Conservation (phyloP, 2,113 vertebrate species). For the Electrona antarctica region DNA sequence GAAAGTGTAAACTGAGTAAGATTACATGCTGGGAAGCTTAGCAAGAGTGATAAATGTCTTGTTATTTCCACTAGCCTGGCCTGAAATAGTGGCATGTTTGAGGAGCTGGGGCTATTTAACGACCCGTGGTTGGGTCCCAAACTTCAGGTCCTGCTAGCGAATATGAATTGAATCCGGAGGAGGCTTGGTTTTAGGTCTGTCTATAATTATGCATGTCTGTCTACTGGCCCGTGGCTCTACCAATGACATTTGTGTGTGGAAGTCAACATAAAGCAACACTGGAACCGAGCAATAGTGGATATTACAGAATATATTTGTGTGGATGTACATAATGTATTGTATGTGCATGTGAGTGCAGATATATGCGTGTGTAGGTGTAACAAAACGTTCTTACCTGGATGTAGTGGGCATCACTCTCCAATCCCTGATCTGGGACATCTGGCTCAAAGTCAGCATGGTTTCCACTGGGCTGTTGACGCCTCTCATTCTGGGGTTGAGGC, state of each 20-base stretch:
- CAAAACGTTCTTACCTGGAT: slow-evolving; percentile 62
- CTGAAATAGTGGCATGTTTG: slow-evolving; percentile 17
- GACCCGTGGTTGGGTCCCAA: slow-evolving; percentile 34
- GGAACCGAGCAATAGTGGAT: slow-evolving; percentile 2
- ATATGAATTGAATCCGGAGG: slow-evolving; percentile 35
- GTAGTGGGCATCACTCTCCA: slow-evolving; percentile 39
- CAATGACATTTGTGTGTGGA: slow-evolving; percentile 39
- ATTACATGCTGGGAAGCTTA: slow-evolving; percentile 35
- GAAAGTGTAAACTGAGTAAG: slow-evolving; percentile 50
- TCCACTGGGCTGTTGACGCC: slow-evolving; percentile 59
- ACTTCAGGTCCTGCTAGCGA: slow-evolving; percentile 29
- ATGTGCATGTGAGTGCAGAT: not conserved
- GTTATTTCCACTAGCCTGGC: slow-evolving; percentile 31
- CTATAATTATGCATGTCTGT: slow-evolving; percentile 62
- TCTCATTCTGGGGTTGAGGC: not conserved
- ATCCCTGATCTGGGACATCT: slow-evolving; percentile 41
- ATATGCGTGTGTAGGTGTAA: not conserved
- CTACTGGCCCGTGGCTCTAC: slow-evolving; percentile 38
- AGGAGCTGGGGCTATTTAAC: slow-evolving; percentile 21
- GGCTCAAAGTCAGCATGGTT: slow-evolving; percentile 70
- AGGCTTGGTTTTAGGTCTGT: slow-evolving; percentile 55
- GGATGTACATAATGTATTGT: not conserved
- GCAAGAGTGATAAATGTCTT: slow-evolving; percentile 34
- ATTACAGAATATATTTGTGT: slow-evolving; percentile 4
- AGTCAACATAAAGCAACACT: slow-evolving; percentile 31